Conservation (phyloP, 37 sponge, comb jelly and placozoan genomes). For the Sycon ciliatum region DNA sequence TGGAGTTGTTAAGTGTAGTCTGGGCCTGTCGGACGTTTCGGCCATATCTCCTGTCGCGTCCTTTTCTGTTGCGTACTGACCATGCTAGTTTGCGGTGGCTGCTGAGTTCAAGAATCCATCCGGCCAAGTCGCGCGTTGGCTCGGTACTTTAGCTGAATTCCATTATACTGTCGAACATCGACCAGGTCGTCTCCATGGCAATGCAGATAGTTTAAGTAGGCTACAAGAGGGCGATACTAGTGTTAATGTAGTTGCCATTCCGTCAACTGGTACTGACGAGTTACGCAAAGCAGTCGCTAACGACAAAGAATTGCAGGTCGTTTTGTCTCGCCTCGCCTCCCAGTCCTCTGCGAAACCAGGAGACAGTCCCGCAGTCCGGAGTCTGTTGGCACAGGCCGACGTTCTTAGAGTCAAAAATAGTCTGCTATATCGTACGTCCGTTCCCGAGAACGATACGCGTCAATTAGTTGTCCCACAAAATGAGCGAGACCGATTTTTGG, state of each 20-base stretch:
- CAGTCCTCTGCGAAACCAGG: no score
- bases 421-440: no score
- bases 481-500: no score
- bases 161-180: conserved; percentile 14
- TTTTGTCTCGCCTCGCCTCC: no score
- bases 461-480: no score
- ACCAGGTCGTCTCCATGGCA: conserved; percentile 14
- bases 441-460: no score
- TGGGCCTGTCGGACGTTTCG: conserved; percentile 35
- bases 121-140: conserved; percentile 27
- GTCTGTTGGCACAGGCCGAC: no score
- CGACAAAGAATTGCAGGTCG: no score
- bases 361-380: no score
- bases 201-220: conserved; percentile 21
- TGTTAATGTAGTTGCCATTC: background rate
- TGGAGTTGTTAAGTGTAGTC: conserved; percentile 39
- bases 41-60: conserved; percentile 24
- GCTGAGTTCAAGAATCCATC: conserved; percentile 2
- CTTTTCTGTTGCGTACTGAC: conserved; percentile 9
- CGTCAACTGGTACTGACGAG: no score
- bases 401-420: no score
- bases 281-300: no score
- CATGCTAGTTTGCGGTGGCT: conserved; percentile 25
- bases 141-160: background rate
- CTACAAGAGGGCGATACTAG: background rate